Percentiles rank a stretch among this genome's conserved stretches.
These are phyloP conservation scores for Tinea semifulvella DNA, from an alignment of 2,888 invertebrate genomes.

Conservation along the genomic window DNA sequence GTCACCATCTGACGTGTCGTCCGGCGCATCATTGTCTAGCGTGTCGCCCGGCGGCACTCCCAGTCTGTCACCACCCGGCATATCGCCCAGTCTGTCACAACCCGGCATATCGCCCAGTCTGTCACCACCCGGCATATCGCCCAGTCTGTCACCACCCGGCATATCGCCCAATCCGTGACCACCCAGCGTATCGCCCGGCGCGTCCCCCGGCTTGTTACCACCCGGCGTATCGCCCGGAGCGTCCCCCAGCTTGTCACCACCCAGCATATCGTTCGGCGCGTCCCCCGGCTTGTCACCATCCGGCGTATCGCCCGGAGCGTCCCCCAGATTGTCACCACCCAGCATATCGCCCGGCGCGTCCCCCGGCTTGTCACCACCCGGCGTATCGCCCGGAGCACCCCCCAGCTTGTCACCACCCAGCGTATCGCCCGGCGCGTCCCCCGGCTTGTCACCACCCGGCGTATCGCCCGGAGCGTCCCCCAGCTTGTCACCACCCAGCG, in stretches of 20 bases:
- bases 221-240: neutral
- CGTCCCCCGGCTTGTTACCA: neutral
- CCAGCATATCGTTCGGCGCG: no score
- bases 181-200: neutral
- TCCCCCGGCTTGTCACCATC: neutral
- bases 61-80: neutral
- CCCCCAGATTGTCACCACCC: constrained; percentile 16
- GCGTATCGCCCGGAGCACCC: no score
- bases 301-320: neutral
- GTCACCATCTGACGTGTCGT: neutral
- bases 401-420: no score
- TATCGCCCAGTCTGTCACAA: no score
- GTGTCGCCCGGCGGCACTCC: neutral
- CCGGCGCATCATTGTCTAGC: neutral
- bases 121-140: no score
- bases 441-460: no score
- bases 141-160: no score
- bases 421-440: no score
- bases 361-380: no score
- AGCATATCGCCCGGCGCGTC: no score
- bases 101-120: no score
- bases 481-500: neutral
- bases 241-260: neutral
- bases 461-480: no score
- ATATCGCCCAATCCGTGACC: neutral